Base-by-base conservation (phyloP, 1,140 invertebrate genomes). In the Ips nitidus region DNA sequence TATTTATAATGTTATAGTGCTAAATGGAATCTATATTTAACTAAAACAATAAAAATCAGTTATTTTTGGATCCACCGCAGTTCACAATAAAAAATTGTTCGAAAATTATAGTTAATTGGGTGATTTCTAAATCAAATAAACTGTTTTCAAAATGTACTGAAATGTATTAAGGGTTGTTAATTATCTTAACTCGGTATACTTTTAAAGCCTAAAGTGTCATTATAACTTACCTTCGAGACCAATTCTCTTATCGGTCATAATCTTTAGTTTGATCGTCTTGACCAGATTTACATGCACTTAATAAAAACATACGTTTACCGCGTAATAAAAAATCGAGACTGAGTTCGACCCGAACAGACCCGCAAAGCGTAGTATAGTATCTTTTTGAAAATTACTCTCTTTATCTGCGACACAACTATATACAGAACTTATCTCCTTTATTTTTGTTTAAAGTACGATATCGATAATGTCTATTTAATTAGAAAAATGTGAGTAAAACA, bases 381-480 rank as follows among this genome's bases (percentile, higher is more conserved):
- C 37, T 65, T 41, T 56, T 39, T 41, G 38, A 63, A 53, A 60
- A 37, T 52, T 38, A 65, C 22, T 43, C 53, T 42, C 37, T 52
- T 65, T 65, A 65, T 65, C 62, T 38, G 36, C 22, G 5, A 42
- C 6, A 6, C n/a, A 7, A 7, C n/a, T 55, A 22, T 56, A 41
- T 50, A 22, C 22, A 56, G 2, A 52, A 55, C 41, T 65, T 65
- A 56, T 65, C 50, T 65, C 6, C 41, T 45, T 65, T 65, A 37
- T 52, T 53, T 65, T 55, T 65, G 37, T 62, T 63, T 52, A n/a
- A 22, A 36, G 41, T 42, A 2, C 37, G 52, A 52, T 65, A 52
- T 55, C 41, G 50, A 62, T 41, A 39, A 43, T 22, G 7, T 37
- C 52, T 63, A 40, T 65, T 65, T 65, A 65, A 65, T 53, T 65